These are phyloP conservation scores for Hirtodrosophila cameraria DNA, from an alignment of 2,888 invertebrate genomes.

Conservation along the genomic window DNA sequence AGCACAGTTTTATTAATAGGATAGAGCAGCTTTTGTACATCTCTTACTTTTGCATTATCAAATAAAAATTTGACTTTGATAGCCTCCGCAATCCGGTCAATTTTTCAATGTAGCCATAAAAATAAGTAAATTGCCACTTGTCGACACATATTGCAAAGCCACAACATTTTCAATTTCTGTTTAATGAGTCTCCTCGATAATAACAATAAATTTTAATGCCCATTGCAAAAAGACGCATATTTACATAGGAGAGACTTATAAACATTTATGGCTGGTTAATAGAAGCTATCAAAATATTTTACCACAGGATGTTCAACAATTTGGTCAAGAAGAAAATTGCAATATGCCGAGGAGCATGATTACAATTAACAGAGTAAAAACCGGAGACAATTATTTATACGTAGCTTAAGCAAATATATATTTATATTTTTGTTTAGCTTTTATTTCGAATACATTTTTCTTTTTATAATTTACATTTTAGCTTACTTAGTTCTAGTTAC, in stretches of 20 bases:
- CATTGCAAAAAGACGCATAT: conserved; percentile 3
- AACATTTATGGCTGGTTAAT: conserved; percentile 54
- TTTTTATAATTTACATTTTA: too few species aligned
- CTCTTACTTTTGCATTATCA: not conserved
- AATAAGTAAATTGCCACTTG: conserved; percentile 29
- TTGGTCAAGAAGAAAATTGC: conserved; percentile 7
- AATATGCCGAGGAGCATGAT: not conserved
- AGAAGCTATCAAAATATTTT: conserved; percentile 58
- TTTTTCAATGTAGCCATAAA: conserved; percentile 29
- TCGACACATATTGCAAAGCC: conserved; percentile 29
- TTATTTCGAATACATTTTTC: not conserved
- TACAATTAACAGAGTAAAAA: not conserved
- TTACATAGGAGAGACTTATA: conserved; percentile 22
- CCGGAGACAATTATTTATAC: too few species aligned
- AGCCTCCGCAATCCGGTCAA: conserved; percentile 20
- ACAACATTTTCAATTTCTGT: conserved; percentile 26
- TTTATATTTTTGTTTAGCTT: too few species aligned
- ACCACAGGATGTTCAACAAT: conserved; percentile 14
- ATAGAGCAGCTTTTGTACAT: not conserved
- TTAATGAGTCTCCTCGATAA: conserved; percentile 29
- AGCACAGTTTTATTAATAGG: conserved; percentile 4
- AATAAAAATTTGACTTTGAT: conserved; percentile 7
- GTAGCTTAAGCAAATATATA: too few species aligned
- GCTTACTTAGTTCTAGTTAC: not conserved
- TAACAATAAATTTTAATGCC: conserved; percentile 20